These are phyloP conservation scores for Noctilio leporinus DNA, from an alignment of 2,113 vertebrate species.

Conservation along the genomic window DNA sequence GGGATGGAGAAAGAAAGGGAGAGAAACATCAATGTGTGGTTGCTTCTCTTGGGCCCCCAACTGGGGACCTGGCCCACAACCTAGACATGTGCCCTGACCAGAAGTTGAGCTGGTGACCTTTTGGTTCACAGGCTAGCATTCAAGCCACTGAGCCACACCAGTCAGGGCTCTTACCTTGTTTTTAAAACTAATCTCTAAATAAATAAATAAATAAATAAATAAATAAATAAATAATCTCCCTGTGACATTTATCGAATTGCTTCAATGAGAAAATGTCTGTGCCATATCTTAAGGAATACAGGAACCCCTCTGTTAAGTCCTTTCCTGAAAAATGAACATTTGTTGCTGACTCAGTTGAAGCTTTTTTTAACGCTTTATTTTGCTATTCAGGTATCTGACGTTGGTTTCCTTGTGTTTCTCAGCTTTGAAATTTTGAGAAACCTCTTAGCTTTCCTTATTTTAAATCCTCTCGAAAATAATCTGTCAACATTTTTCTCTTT, in stretches of 20 bases:
- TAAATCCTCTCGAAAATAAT: conserved; percentile 1
- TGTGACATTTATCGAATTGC: not conserved
- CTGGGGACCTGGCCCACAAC: too few relatives aligned
- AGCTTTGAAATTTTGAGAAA: not conserved
- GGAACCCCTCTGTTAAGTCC: not conserved
- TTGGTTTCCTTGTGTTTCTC: not conserved
- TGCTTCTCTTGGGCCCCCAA: too few relatives aligned
- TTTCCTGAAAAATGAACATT: not conserved
- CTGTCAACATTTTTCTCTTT: not conserved
- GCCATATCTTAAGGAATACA: not conserved
- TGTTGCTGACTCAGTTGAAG: not conserved
- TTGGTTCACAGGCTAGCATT: too few relatives aligned
- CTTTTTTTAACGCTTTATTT: not conserved
- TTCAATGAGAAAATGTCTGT: not conserved
- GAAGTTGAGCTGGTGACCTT: too few relatives aligned
- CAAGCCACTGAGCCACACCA: too few relatives aligned
- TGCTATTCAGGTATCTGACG: not conserved
- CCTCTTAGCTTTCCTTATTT: not conserved
- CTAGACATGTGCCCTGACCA: too few relatives aligned
- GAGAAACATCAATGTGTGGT: too few relatives aligned
- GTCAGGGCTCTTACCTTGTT: too few relatives aligned
- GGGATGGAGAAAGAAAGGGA: too few relatives aligned
- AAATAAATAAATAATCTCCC: too few relatives aligned
- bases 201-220: too few relatives aligned
- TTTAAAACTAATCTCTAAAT: not conserved